Evolutionary conservation across 2,113 vertebrate genomes (phyloP).

Genomic region (Monarcha castaneiventris): DNA sequence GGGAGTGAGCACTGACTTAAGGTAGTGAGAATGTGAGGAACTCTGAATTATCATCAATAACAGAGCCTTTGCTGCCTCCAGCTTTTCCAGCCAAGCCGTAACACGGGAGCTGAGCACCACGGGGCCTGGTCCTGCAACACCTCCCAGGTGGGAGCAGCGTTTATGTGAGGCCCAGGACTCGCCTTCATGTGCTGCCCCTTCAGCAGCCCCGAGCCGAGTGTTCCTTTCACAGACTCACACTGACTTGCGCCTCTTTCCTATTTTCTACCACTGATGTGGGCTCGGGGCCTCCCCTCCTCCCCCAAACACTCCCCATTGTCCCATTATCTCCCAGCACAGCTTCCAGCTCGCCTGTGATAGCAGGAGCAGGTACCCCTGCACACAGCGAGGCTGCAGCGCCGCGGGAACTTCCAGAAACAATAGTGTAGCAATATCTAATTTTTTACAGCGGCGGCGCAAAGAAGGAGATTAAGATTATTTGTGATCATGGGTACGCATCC

Average conservation of each 20-base stretch:
- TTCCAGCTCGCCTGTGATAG: not conserved
- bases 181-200: not conserved
- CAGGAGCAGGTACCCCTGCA: slow-evolving; percentile 17
- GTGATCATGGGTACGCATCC: slow-evolving; percentile 41
- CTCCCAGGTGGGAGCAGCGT: not conserved
- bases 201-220: accelerated
- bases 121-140: not conserved
- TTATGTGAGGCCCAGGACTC: not conserved
- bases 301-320: not conserved
- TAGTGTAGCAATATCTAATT: not conserved
- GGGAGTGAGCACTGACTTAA: slow-evolving; percentile 39
- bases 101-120: not conserved
- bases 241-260: not conserved
- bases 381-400: accelerated
- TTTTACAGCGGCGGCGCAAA: not conserved
- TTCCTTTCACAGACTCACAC: not conserved
- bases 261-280: not conserved
- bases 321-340: not conserved
- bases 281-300: not conserved
- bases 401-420: not conserved
- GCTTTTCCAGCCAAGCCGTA: not conserved
- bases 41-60: not conserved
- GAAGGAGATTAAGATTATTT: slow-evolving; percentile 50
- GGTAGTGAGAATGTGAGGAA: slow-evolving; percentile 45
- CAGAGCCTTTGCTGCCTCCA: not conserved